Evolutionary conservation across 2,113 vertebrate genomes (phyloP).

Genomic region (Melanostigma gelatinosum): DNA sequence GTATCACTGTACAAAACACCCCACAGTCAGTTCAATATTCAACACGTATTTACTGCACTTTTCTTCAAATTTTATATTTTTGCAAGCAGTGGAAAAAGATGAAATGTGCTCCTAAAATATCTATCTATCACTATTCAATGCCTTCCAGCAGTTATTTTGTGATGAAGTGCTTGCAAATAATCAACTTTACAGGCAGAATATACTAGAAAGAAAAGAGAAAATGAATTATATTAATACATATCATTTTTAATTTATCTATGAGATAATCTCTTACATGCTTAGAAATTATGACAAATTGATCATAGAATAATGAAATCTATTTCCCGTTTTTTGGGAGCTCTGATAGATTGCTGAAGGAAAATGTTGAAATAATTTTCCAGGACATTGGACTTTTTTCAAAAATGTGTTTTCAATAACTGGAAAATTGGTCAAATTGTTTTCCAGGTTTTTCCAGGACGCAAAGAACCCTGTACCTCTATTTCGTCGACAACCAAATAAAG

Average conservation of each 20-base stretch:
- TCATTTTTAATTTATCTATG: background rate
- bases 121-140: background rate
- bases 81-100: background rate
- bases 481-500: background rate
- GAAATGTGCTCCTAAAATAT: background rate
- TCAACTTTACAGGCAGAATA: background rate
- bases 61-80: background rate
- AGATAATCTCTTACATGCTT: background rate
- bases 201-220: background rate
- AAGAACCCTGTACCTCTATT: background rate
- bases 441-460: background rate
- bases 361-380: too few relatives aligned
- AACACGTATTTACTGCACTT: background rate
- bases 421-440: background rate
- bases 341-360: background rate
- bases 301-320: background rate
- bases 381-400: too few relatives aligned
- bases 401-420: background rate
- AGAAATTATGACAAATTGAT: background rate
- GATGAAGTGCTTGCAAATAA: background rate
- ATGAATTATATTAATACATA: too few relatives aligned
- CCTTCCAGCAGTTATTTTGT: background rate
- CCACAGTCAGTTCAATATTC: background rate
- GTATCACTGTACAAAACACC: conserved; percentile 87
- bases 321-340: background rate